Evolutionary conservation across 2,888 invertebrate species (phyloP).

Genomic region (Aphrophora alni): DNA sequence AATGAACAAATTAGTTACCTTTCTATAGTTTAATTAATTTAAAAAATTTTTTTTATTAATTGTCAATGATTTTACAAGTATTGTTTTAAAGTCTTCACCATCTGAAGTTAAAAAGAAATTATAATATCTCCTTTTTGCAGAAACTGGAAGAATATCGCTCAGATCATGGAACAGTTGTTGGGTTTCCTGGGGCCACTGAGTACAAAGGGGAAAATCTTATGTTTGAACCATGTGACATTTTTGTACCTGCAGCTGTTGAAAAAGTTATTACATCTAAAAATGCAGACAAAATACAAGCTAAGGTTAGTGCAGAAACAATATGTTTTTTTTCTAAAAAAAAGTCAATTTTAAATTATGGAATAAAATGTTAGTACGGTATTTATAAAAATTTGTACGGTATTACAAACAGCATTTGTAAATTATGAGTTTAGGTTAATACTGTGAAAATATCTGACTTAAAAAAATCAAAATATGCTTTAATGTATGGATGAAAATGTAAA

Average conservation of each 20-base stretch:
- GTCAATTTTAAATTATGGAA: neutral
- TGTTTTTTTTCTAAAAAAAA: neutral
- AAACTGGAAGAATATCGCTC: constrained; percentile 85
- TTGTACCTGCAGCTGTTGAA: constrained; percentile 95
- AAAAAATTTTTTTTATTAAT: too few species aligned
- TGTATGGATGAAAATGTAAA: too few species aligned
- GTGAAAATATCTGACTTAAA: too few species aligned
- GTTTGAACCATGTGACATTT: constrained; percentile 93
- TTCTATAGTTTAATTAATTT: too few species aligned
- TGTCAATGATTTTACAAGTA: too few species aligned
- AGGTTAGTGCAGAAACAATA: constrained; percentile 72
- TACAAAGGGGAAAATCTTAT: constrained; percentile 84
- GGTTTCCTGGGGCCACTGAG: constrained; percentile 89
- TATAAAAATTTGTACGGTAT: too few species aligned
- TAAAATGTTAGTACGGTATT: neutral
- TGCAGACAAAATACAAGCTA: constrained; percentile 87
- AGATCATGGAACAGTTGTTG: constrained; percentile 89
- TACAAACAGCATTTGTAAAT: too few species aligned
- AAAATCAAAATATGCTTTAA: too few species aligned
- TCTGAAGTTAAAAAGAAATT: too few species aligned
- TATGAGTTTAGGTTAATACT: too few species aligned
- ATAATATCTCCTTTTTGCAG: constrained; percentile 55
- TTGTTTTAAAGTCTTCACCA: too few species aligned
- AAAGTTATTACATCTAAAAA: constrained; percentile 92
- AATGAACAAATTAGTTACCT: too few species aligned